These are phyloP conservation scores for Netelia melanura DNA, from an alignment of 2,888 invertebrate genomes.

Conservation along the genomic window DNA sequence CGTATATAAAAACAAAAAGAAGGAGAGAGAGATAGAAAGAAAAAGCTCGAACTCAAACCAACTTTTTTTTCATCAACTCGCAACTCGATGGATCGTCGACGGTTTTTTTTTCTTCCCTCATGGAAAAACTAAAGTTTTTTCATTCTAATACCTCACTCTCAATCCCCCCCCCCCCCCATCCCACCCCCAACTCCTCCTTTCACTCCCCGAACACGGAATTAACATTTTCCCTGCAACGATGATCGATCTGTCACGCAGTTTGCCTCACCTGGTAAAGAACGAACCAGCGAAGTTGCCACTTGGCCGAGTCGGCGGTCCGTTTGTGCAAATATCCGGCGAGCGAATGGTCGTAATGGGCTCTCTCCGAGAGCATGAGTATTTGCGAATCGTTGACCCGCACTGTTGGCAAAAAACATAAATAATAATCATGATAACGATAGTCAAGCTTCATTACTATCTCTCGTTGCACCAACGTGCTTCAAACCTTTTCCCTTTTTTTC, in stretches of 20 bases:
- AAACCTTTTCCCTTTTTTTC: background rate
- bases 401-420: constrained; percentile 19
- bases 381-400: constrained; percentile 95
- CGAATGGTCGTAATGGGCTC: constrained; percentile 94
- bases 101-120: background rate
- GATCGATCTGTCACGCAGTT: constrained; percentile 28
- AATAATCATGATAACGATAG: background rate
- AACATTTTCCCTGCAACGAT: background rate
- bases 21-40: no score
- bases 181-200: no score
- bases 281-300: constrained; percentile 95
- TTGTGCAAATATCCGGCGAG: constrained; percentile 94
- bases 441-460: constrained; percentile 24
- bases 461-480: background rate
- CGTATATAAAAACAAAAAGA: no score
- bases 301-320: constrained; percentile 93
- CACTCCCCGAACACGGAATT: background rate
- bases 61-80: background rate
- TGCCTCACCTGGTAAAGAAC: constrained; percentile 91
- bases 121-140: background rate
- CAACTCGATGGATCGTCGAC: background rate
- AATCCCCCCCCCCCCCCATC: no score
- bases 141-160: no score
- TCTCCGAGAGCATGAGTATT: constrained; percentile 92
- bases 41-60: no score